Percentiles rank a stretch among this genome's conserved stretches.
Evolutionary conservation across 2,797 vertebrate species (phyloP).

Genomic region (Halcyon chelicuti): DNA sequence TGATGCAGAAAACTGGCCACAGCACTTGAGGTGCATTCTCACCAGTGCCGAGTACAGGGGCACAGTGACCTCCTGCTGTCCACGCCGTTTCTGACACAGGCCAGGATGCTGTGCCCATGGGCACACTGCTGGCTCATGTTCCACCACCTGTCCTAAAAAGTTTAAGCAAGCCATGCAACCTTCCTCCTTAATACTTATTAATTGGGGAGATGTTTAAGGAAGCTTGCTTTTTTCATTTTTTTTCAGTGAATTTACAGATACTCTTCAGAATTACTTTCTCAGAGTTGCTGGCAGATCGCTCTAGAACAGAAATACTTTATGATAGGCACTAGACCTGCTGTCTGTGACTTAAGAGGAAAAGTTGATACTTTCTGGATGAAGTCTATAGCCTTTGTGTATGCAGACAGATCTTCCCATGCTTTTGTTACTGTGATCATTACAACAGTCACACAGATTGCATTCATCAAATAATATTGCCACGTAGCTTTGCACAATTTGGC

Average conservation of each 20-base stretch:
- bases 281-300: not conserved
- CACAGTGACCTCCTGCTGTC: no score
- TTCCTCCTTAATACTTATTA: not conserved
- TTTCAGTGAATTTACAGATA: not conserved
- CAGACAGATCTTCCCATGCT: not conserved
- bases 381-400: not conserved
- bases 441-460: not conserved
- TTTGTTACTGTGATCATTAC: not conserved
- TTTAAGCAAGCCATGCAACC: not conserved
- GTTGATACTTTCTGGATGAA: not conserved
- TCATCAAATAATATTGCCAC: fast-evolving
- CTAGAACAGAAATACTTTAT: not conserved
- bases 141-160: not conserved
- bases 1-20: no score
- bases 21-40: no score
- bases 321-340: not conserved
- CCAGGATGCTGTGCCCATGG: no score
- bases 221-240: not conserved
- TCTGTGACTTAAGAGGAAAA: not conserved
- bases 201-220: not conserved
- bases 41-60: no score
- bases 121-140: no score
- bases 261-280: not conserved
- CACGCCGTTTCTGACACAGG: no score
- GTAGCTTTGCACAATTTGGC: not conserved